Base-by-base conservation (phyloP, 1,140 invertebrate species). In the Platyscapa corneri region DNA sequence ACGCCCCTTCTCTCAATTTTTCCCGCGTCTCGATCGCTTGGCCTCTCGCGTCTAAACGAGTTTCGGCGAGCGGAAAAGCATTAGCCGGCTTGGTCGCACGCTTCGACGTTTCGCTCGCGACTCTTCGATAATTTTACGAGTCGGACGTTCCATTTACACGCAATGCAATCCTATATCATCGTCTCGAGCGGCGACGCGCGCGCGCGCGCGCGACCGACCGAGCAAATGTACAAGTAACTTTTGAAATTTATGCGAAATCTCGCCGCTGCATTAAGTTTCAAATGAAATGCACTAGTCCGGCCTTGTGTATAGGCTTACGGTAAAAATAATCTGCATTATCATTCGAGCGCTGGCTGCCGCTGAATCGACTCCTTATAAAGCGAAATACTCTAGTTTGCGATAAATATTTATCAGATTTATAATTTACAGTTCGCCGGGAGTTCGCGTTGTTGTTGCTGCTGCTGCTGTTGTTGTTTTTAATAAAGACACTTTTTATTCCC, bases 61-160 rank as follows among this genome's bases (percentile, higher is more conserved):
- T 77, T 77, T 78, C 60, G 34, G 46, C 18, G 34, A 77, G 42
- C 6, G 34, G 72, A 53, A 16, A 56, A 16, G 53, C 56, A 30
- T 56, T 23, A 70, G 46, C 30, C n/a, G 30, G 6, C 12, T 30
- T 34, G 60, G 49, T 60, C 46, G 75, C 56, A 72, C 60, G 72
- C 56, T 84, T 84, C 39, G 76, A 84, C 82, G 56, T 53, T 74
- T 34, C n/a, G 16, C 30, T 56, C 70, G 74, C 56, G 37, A 76
- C 10, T 65, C 77, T 85, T n/a, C 83, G 56, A 85, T 85, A 75
- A 85, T 80, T 85, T 65, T 53, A 49, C 75, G 82, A 78, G 34
- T 27, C 37, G 7, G 37, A 18, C 5, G 42, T 74, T 49, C 49
- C 42, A 27, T 67, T 27, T 37, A 64, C 76, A 37, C n/a, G 39